Conservation (phyloP, 2,888 invertebrate genomes). For the Homarus gammarus region DNA sequence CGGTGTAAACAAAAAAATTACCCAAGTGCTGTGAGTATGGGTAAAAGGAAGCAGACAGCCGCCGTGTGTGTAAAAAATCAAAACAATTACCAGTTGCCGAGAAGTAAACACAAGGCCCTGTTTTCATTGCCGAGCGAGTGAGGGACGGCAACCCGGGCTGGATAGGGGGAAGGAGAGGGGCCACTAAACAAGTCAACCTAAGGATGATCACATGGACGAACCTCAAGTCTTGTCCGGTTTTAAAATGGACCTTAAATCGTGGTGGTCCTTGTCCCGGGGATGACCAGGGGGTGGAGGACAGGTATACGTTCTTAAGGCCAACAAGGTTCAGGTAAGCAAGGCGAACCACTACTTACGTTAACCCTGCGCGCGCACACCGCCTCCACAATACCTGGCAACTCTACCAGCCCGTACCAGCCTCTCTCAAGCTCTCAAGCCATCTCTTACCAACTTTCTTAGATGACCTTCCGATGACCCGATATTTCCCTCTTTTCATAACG, state of each 20-base stretch:
- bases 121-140: no score
- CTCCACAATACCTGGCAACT: not conserved
- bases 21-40: no score
- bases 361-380: not conserved
- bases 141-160: no score
- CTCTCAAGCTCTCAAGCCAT: not conserved
- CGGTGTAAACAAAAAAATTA: no score
- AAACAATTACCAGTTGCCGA: no score
- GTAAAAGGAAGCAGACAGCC: no score
- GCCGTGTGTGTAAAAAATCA: no score
- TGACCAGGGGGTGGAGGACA: not conserved
- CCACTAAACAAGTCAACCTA: not conserved
- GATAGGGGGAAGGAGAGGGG: not conserved
- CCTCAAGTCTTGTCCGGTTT: not conserved
- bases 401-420: not conserved
- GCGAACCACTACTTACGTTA: constrained; percentile 38
- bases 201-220: not conserved
- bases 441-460: not conserved
- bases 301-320: constrained; percentile 37
- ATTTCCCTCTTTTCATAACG: not conserved
- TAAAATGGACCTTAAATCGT: not conserved
- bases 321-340: constrained; percentile 33
- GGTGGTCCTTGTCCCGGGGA: not conserved
- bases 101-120: no score
- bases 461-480: not conserved